Base-by-base conservation (phyloP, 1,140 invertebrate genomes). In the Archegozetes longisetosus region DNA sequence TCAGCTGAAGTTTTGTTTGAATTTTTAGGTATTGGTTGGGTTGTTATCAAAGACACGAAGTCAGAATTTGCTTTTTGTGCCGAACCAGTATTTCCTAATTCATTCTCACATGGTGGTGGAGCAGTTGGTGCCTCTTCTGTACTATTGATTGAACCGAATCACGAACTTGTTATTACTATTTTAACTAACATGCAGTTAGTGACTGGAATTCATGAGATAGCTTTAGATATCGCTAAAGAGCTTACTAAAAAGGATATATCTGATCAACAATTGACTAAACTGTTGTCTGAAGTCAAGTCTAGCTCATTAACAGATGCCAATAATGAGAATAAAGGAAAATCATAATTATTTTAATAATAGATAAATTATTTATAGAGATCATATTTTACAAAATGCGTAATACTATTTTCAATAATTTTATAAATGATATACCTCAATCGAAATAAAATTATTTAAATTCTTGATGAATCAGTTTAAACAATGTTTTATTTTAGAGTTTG, bases 71-170 rank as follows among this genome's bases (percentile, higher is more conserved):
- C 51, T 12, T 26, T 22, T 51, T 26, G 46, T 1, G 17, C 32
- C 26, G 17, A 49, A 28, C 26, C 47, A 63, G 2, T n/a, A 49
- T 57, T 64, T 25, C 26, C 27, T 50, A n/a, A 52, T n/a, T n/a
- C 66, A 0, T 57, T 69, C 1, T 72, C 62, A 47, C 78, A 80
- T 65, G 73, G 75, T 49, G 79, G 80, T 9, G 78, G 70, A 47
- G 80, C 80, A n/a, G 70, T 80, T 27, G 81, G 81, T 24, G 77
- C 74, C 3, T 77, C 74, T 25, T 80, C 78, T 55, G 68, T 79
- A 20, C 68, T 82, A 2, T 58, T 81, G 0, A 73, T 82, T 63
- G 64, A 76, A 54, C 78, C 76, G 49, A 62, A 65, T n/a, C 20
- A 73, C 58, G 80, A 80, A 13, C 68, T 80, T 40, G 73, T 76